These are phyloP conservation scores for Tiaroga cobitis DNA, from an alignment of 2,797 vertebrate species.

Conservation along the genomic window DNA sequence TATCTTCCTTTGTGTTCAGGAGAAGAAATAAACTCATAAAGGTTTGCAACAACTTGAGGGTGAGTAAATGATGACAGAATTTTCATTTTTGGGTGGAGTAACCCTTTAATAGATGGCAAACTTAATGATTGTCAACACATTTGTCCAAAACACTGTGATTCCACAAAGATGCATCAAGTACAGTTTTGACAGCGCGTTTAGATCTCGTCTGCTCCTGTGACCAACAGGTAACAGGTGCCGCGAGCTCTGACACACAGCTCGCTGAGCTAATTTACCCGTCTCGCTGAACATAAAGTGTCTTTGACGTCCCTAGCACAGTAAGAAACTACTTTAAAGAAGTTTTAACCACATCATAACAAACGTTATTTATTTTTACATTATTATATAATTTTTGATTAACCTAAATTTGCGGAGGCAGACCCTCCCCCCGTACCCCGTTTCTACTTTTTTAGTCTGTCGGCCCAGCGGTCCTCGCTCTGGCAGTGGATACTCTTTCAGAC, in stretches of 20 bases:
- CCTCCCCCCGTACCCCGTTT: not conserved
- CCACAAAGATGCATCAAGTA: not conserved
- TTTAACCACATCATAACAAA: too few species aligned
- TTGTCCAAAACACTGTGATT: not conserved
- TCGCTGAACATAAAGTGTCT: not conserved
- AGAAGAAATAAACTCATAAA: too few species aligned
- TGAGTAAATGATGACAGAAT: too few species aligned
- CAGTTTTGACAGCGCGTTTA: not conserved
- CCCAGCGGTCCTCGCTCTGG: slow-evolving; percentile 54
- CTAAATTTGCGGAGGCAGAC: not conserved
- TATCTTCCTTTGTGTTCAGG: too few species aligned
- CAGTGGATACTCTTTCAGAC: slow-evolving; percentile 50
- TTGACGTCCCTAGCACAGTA: too few species aligned
- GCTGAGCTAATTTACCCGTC: not conserved
- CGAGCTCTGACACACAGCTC: not conserved
- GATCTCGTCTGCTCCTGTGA: not conserved
- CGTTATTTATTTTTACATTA: too few species aligned
- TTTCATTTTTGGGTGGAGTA: too few species aligned
- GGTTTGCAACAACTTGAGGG: too few species aligned
- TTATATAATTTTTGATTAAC: not conserved
- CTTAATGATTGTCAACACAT: not conserved
- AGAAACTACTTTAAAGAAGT: too few species aligned
- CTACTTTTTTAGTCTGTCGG: slow-evolving; percentile 25
- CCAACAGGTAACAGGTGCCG: slow-evolving; percentile 12
- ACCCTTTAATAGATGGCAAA: not conserved